A percentile compares a stretch with the other conserved stretches of the same genome.
Evolutionary conservation across 2,113 vertebrate genomes (phyloP).

Genomic region (Dasyprocta punctata): DNA sequence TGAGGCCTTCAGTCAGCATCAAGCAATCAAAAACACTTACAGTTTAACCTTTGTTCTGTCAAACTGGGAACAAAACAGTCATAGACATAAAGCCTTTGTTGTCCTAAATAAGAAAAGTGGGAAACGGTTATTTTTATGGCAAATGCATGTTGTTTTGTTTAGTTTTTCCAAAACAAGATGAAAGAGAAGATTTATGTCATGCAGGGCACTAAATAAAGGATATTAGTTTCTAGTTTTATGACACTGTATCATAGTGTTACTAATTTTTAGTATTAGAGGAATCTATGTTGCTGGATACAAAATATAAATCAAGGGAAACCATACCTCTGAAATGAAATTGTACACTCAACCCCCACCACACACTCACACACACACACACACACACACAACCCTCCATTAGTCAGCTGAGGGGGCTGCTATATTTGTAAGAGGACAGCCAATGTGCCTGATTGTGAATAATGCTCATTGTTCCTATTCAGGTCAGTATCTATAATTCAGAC

Average conservation of each 20-base stretch:
- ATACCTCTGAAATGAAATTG: neutral
- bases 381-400: neutral
- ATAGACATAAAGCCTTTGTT: neutral
- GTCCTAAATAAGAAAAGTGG: conserved; percentile 11
- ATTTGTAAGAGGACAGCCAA: neutral
- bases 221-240: neutral
- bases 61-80: neutral
- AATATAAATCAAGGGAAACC: neutral
- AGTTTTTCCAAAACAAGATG: conserved; percentile 2
- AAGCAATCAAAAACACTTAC: conserved; percentile 38
- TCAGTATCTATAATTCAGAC: conserved; percentile 67
- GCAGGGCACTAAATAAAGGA: neutral
- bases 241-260: neutral
- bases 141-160: neutral
- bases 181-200: neutral
- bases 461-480: conserved; percentile 28
- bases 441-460: neutral
- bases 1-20: conserved; percentile 26
- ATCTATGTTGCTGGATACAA: neutral
- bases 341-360: neutral
- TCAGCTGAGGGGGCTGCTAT: neutral
- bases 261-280: neutral
- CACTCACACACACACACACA: neutral
- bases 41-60: neutral
- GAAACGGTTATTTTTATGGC: neutral